A percentile compares a stretch with the other conserved stretches of the same genome.
These are phyloP conservation scores for Trachelus troglodyta DNA, from an alignment of 2,888 invertebrate genomes.

Conservation along the genomic window DNA sequence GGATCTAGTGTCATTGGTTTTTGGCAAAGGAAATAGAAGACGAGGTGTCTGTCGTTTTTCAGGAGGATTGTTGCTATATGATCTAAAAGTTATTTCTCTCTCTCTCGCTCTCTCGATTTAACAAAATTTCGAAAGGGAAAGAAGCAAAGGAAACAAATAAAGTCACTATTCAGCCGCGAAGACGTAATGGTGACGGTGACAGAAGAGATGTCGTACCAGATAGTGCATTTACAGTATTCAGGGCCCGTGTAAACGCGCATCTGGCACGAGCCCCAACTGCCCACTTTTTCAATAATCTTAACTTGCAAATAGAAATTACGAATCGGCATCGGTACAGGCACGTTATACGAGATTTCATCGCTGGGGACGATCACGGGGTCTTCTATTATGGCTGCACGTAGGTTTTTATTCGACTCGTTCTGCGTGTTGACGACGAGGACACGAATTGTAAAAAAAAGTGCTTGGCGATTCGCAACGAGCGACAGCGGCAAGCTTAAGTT, in stretches of 20 bases:
- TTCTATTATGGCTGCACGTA: neutral
- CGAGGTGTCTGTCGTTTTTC: no score
- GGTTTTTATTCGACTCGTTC: neutral
- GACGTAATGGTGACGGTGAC: conserved; percentile 46
- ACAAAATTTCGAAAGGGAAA: neutral
- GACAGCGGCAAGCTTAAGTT: neutral
- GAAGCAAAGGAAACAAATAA: neutral
- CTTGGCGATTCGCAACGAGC: no score
- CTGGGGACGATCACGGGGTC: neutral
- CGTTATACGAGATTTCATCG: neutral
- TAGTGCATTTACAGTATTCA: conserved; percentile 98
- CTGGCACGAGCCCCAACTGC: conserved; percentile 93
- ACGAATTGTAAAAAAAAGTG: neutral
- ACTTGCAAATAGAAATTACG: neutral
- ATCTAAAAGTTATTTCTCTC: neutral
- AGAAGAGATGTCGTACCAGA: conserved; percentile 96
- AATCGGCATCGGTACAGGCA: neutral
- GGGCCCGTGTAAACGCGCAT: conserved; percentile 93
- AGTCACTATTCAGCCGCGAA: conserved; percentile 4
- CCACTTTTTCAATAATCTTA: conserved; percentile 40
- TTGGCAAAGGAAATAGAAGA: neutral
- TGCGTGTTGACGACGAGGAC: neutral
- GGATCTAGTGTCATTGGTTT: neutral
- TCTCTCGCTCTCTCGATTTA: conserved; percentile 1
- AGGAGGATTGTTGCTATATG: no score